Base-by-base conservation (phyloP, 2,888 invertebrate species). In the Sarcophaga caerulescens region DNA sequence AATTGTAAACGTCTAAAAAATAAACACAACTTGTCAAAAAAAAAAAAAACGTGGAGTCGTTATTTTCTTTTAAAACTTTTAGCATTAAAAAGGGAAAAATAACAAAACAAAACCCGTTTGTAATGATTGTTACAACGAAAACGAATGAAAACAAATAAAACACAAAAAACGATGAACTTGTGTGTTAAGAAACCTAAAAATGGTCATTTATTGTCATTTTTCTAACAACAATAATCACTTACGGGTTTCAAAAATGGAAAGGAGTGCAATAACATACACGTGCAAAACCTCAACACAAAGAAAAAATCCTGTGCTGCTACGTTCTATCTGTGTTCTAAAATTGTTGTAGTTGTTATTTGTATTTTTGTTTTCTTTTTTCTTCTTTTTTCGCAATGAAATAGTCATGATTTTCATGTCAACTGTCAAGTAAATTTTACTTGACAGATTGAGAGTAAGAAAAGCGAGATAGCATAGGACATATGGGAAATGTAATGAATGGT, bases 331-430 rank as follows among this genome's bases (percentile, higher is more conserved):
- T 44, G 62, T 68, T 78, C 52, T 52, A n/a, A 70, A 57, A 59
- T 74, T 57, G 44, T 44, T 77, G 23, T 44, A 77, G 47, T 12
- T 77, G 69, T 78, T 74, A 47, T 52, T 71, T 17, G 35, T 23
- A 21, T 52, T 17, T 52, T 1, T 17, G 66, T 73, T 19, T 77
- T 47, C 8, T 35, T 10, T 10, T 63, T 73, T 12, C 25, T 47
- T 75, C 25, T 47, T 14, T 11, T 47, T 75, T 76, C 17, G 70
- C 62, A 76, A 81, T 76, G 81, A 80, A 82, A 85, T 87, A 81
- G 81, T 87, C 83, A 80, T 85, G 81, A 87, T 87, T 87, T 87
- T 87, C 75, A 81, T 85, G 85, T 88, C 87, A 84, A 84, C 87
- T 87, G 87, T 83, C 85, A 84, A 81, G 78, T 71, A 78, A 78